A percentile compares a stretch with the other conserved stretches of the same genome.
Conservation (phyloP, 2,888 invertebrate genomes). For the Drosophila yooni region DNA sequence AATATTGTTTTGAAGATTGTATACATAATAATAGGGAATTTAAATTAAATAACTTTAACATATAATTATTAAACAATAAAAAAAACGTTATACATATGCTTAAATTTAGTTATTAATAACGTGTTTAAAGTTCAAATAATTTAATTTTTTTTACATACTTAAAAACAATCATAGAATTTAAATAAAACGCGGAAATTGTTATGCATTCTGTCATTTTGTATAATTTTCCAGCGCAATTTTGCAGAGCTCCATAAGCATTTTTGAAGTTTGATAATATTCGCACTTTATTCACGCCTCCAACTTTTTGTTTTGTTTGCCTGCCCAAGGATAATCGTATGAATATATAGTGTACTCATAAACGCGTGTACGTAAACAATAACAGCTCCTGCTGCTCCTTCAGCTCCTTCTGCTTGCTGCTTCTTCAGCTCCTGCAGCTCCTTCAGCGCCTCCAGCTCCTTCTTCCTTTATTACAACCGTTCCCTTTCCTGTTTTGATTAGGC, state of each 20-base stretch:
- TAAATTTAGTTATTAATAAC: neutral
- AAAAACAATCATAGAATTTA: no score
- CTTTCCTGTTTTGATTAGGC: conserved; percentile 25
- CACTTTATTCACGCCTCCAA: conserved; percentile 30
- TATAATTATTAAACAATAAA: no score
- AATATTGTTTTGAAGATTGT: no score
- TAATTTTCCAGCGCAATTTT: neutral
- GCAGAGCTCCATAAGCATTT: neutral
- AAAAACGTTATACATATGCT: neutral
- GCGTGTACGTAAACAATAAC: conserved; percentile 31
- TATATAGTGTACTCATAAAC: conserved; percentile 11
- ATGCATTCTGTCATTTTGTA: neutral
- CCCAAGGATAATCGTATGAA: conserved; percentile 11
- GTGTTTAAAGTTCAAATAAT: neutral
- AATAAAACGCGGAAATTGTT: neutral
- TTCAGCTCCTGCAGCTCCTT: neutral
- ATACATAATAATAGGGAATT: no score
- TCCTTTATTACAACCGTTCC: neutral
- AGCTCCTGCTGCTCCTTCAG: neutral
- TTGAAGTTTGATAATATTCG: conserved; percentile 23
- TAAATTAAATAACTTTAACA: no score
- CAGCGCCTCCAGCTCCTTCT: neutral
- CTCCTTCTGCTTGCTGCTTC: neutral
- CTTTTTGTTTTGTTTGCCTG: conserved; percentile 1
- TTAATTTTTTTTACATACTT: neutral